phyloP scores from a whole-genome alignment of 2,888 invertebrate species.

The Idaea aversata region DNA sequence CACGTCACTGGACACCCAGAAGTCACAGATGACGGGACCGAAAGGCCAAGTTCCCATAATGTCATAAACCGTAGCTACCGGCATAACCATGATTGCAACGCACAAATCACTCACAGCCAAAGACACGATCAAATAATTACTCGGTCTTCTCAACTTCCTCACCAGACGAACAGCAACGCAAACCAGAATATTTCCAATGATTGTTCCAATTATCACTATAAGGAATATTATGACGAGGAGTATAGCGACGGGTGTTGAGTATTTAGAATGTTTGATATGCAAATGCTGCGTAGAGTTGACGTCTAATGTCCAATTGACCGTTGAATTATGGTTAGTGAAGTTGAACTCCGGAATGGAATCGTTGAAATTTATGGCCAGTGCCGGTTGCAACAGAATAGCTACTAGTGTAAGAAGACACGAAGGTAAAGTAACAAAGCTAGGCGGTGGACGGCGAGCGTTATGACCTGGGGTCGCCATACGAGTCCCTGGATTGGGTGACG shows the following conservation, averaged over 20 bases:
- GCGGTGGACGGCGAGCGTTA: conserved; percentile 71
- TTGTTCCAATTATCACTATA: conserved; percentile 88
- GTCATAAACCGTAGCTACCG: conserved; percentile 96
- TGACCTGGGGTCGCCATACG: conserved; percentile 77
- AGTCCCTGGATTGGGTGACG: conserved; percentile 69
- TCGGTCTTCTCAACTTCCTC: conserved; percentile 92
- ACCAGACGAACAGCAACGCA: conserved; percentile 98
- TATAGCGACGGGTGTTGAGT: conserved; percentile 78
- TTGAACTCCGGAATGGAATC: conserved; percentile 48
- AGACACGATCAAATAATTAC: conserved; percentile 95
- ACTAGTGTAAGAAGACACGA: conserved; percentile 75
- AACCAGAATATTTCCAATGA: conserved; percentile 94
- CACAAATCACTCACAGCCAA: conserved; percentile 97
- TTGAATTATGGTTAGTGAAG: conserved; percentile 51
- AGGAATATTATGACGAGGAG: conserved; percentile 86
- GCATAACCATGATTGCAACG: conserved; percentile 98
- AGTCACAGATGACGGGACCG: conserved; percentile 93
- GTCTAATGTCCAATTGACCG: conserved; percentile 62
- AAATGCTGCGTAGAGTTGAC: conserved; percentile 48
- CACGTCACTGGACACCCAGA: conserved; percentile 98
- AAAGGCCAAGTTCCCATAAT: conserved; percentile 96
- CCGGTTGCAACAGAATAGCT: conserved; percentile 57
- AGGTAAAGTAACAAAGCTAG: conserved; percentile 79
- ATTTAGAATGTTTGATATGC: conserved; percentile 68
- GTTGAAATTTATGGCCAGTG: conserved; percentile 49